A percentile compares a stretch with the other conserved stretches of the same genome.
These are phyloP conservation scores for Amphimallon solstitiale DNA, from an alignment of 2,888 invertebrate genomes.

Conservation along the genomic window DNA sequence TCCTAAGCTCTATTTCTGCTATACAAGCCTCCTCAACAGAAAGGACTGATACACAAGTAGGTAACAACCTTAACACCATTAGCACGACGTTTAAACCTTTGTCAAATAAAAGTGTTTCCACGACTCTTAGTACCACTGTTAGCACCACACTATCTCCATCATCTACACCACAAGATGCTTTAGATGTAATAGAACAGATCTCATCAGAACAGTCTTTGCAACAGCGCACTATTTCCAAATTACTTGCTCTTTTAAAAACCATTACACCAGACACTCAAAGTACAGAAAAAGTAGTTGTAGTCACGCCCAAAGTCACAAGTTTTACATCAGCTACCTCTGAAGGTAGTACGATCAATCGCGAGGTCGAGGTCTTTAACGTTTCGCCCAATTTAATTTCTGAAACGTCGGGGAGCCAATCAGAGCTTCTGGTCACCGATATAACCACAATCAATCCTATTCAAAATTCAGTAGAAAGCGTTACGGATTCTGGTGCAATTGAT, in stretches of 20 bases:
- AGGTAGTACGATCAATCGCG: constrained; percentile 23
- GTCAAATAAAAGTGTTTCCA: constrained; percentile 17
- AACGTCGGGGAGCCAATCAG: constrained; percentile 18
- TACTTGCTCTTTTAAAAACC: constrained; percentile 61
- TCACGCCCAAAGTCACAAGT: constrained; percentile 55
- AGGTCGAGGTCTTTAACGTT: constrained; percentile 46
- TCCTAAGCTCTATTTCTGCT: constrained; percentile 60
- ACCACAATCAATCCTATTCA: neutral
- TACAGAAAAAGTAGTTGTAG: constrained; percentile 53
- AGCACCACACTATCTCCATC: constrained; percentile 38
- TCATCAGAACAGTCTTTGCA: constrained; percentile 56
- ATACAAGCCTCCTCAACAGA: constrained; percentile 57
- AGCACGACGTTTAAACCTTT: constrained; percentile 43
- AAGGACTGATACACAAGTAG: constrained; percentile 56
- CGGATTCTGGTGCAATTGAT: neutral
- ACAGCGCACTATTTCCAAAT: constrained; percentile 58
- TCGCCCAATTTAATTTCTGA: constrained; percentile 17
- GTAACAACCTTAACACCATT: constrained; percentile 58
- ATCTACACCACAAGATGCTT: constrained; percentile 49
- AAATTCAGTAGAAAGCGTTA: too few species aligned
- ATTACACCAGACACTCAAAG: constrained; percentile 51
- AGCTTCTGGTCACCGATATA: neutral
- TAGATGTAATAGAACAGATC: constrained; percentile 57
- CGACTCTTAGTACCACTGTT: constrained; percentile 40
- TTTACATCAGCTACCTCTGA: constrained; percentile 37